phyloP scores from a whole-genome alignment of 2,797 vertebrate species.

The Melopsittacus undulatus region DNA sequence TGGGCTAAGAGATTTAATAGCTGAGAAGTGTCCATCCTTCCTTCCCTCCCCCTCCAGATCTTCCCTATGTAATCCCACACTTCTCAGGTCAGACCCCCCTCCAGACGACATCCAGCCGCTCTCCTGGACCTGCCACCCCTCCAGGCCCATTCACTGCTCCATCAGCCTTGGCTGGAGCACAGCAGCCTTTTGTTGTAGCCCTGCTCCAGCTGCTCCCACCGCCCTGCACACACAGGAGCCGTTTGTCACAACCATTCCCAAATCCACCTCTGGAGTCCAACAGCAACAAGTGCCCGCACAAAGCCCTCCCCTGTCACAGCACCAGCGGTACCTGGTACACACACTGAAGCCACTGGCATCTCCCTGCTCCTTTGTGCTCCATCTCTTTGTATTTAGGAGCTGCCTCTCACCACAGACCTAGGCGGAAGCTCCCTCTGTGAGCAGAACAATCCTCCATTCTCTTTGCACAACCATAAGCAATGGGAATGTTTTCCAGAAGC shows the following conservation, averaged over 20 bases:
- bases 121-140: not conserved
- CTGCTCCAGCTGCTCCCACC: constrained; percentile 26
- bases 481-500: not conserved
- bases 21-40: not conserved
- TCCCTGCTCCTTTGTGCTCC: constrained; percentile 40
- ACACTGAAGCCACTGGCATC: not conserved
- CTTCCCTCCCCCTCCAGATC: not conserved
- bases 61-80: not conserved
- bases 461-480: not conserved
- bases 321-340: not conserved
- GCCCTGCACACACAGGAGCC: not conserved
- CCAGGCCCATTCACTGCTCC: not conserved
- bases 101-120: not conserved
- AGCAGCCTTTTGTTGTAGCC: constrained; percentile 57
- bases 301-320: not conserved
- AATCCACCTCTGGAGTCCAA: not conserved
- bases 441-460: not conserved
- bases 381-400: not conserved
- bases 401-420: not conserved
- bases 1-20: not conserved
- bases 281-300: not conserved
- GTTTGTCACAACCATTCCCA: not conserved
- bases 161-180: constrained; percentile 21
- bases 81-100: not conserved
- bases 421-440: not conserved